phyloP scores from a whole-genome alignment of 2,797 vertebrate genomes.

The Diplodus sargus region DNA sequence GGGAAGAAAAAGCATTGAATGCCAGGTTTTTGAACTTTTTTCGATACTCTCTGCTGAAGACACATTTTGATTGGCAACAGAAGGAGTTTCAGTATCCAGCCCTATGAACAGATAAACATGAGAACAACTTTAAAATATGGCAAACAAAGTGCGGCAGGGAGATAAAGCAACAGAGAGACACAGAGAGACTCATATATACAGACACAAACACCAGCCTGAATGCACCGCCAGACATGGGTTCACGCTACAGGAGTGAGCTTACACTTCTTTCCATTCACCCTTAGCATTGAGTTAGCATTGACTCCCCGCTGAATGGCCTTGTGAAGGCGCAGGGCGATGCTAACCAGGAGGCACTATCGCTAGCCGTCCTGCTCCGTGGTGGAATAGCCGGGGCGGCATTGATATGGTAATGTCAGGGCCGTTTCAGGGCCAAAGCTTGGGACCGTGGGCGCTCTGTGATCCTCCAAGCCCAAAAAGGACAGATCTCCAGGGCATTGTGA shows the following conservation, averaged over 20 bases:
- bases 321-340: conserved; percentile 62
- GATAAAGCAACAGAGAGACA: conserved; percentile 31
- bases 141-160: conserved; percentile 25
- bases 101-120: not conserved
- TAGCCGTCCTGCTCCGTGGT: conserved; percentile 70
- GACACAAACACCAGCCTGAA: conserved; percentile 46
- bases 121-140: conserved; percentile 32
- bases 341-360: conserved; percentile 73
- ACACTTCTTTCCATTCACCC: conserved; percentile 69
- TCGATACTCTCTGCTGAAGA: not conserved
- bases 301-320: conserved; percentile 75
- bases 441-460: conserved; percentile 80
- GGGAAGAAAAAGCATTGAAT: not conserved
- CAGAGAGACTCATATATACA: conserved; percentile 14
- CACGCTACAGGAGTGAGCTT: conserved; percentile 61
- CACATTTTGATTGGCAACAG: not conserved
- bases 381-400: conserved; percentile 67
- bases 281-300: conserved; percentile 71
- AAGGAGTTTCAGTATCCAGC: conserved; percentile 3
- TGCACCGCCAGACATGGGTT: conserved; percentile 55
- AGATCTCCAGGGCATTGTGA: conserved; percentile 80
- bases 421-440: conserved; percentile 75
- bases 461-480: conserved; percentile 79
- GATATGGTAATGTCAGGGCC: conserved; percentile 79
- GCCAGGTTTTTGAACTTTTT: not conserved